Conservation (phyloP, 2,113 vertebrate genomes). For the Mesocricetus auratus region DNA sequence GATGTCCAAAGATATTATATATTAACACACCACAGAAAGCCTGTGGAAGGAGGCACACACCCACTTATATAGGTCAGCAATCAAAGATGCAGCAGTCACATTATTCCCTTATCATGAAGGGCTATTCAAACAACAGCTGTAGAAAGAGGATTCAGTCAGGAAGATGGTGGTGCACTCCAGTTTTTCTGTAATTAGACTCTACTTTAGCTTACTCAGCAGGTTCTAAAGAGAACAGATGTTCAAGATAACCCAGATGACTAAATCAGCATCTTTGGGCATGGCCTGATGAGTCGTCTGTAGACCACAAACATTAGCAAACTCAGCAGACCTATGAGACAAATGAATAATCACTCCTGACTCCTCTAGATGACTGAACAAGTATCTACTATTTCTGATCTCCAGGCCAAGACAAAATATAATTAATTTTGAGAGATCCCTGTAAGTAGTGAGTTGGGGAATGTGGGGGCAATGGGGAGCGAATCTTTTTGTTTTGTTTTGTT, state of each 20-base stretch:
- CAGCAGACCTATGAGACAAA: not conserved
- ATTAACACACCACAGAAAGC: not conserved
- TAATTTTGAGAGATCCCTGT: not conserved
- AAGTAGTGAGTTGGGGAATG: not conserved
- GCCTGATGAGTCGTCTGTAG: not conserved
- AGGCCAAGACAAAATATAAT: not conserved
- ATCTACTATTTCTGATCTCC: not conserved
- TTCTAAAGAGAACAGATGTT: conserved; percentile 38
- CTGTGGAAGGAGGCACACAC: not conserved
- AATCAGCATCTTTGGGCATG: not conserved
- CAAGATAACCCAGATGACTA: not conserved
- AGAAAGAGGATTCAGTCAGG: not conserved
- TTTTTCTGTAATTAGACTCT: conserved; percentile 58
- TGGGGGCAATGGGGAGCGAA: too few species aligned
- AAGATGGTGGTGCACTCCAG: conserved; percentile 12
- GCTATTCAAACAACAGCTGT: conserved; percentile 46
- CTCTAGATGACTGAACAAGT: not conserved
- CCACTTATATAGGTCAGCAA: not conserved
- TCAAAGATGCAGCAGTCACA: conserved; percentile 1
- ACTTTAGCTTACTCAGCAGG: not conserved
- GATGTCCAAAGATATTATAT: not conserved
- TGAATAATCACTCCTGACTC: not conserved
- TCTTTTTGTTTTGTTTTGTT: too few species aligned
- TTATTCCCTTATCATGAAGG: conserved; percentile 5
- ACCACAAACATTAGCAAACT: not conserved